Conservation (phyloP, 2,888 invertebrate genomes). For the Cephus pygmeus region DNA sequence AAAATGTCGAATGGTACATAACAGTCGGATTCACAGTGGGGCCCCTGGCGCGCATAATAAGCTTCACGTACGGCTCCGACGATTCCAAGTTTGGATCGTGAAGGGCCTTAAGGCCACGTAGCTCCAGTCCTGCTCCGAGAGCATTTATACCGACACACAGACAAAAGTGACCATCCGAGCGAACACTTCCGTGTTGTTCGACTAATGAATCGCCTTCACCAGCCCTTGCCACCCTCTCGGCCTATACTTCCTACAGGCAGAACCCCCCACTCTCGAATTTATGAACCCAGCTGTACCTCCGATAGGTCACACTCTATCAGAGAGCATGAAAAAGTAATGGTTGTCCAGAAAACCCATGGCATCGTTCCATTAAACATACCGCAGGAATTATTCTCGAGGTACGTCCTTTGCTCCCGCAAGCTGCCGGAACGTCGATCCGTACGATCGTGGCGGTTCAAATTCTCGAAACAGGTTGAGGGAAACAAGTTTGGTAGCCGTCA, state of each 20-base stretch:
- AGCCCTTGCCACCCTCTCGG: slow-evolving; percentile 18
- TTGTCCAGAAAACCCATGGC: too few relatives aligned
- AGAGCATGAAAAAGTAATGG: too few relatives aligned
- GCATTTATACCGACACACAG: slow-evolving; percentile 34
- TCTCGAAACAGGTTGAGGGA: slow-evolving; percentile 37
- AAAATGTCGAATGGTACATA: background rate
- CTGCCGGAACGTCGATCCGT: too few relatives aligned
- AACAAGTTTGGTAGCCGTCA: slow-evolving; percentile 41
- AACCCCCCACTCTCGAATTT: slow-evolving; percentile 23
- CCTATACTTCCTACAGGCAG: background rate
- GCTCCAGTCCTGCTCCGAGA: slow-evolving; percentile 25
- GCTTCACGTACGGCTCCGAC: slow-evolving; percentile 26
- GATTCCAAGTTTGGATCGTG: slow-evolving; percentile 32
- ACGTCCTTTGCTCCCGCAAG: too few relatives aligned
- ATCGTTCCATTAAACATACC: too few relatives aligned
- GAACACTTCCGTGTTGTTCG: slow-evolving; percentile 63
- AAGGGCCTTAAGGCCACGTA: slow-evolving; percentile 23
- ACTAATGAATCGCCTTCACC: slow-evolving; percentile 63
- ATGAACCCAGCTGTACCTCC: slow-evolving; percentile 19
- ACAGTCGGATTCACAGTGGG: slow-evolving; percentile 13
- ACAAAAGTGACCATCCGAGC: slow-evolving; percentile 40
- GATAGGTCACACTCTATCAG: slow-evolving; percentile 6
- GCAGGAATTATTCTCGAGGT: too few relatives aligned
- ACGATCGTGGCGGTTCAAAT: too few relatives aligned
- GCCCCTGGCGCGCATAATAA: slow-evolving; percentile 48